These are phyloP conservation scores for Microplitis manilae DNA, from an alignment of 2,888 invertebrate genomes.

Conservation along the genomic window DNA sequence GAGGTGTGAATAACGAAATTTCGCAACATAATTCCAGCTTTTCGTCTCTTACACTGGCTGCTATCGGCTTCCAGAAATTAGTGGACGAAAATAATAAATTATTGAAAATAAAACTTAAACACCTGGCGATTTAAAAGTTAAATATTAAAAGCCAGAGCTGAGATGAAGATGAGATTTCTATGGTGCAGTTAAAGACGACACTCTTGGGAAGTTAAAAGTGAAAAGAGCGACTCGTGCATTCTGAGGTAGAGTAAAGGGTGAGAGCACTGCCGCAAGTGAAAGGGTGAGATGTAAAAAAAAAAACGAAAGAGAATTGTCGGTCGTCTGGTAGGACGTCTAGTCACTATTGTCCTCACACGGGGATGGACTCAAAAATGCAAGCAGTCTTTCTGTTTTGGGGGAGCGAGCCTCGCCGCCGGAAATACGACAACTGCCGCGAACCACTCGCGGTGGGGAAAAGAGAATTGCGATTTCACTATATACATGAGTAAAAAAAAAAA, in stretches of 20 bases:
- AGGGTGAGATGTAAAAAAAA: slow-evolving; percentile 37
- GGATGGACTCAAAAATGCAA: slow-evolving; percentile 62
- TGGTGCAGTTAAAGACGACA: slow-evolving; percentile 17
- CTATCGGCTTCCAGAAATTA: slow-evolving; percentile 22
- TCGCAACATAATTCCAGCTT: slow-evolving; percentile 1
- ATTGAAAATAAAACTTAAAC: slow-evolving; percentile 3
- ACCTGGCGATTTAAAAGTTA: background rate
- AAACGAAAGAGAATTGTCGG: slow-evolving; percentile 57
- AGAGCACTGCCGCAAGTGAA: slow-evolving; percentile 33
- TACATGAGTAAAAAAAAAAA: slow-evolving; percentile 12
- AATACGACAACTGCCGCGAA: slow-evolving; percentile 33
- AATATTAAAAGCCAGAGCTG: background rate
- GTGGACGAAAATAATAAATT: slow-evolving; percentile 29
- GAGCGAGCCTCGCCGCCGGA: background rate
- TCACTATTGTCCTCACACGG: slow-evolving; percentile 58
- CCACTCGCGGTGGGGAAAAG: slow-evolving; percentile 32
- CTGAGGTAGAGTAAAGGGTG: background rate
- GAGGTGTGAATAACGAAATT: slow-evolving; percentile 47
- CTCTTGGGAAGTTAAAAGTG: slow-evolving; percentile 31
- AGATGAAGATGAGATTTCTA: background rate
- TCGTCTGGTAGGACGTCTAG: slow-evolving; percentile 62
- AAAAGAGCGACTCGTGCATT: slow-evolving; percentile 16
- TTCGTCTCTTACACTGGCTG: background rate
- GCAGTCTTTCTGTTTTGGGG: slow-evolving; percentile 42
- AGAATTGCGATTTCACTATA: slow-evolving; percentile 36